A percentile compares a stretch with the other conserved stretches of the same genome.
These are phyloP conservation scores for Mycalesis mineus DNA, from an alignment of 2,888 invertebrate genomes.

Conservation along the genomic window DNA sequence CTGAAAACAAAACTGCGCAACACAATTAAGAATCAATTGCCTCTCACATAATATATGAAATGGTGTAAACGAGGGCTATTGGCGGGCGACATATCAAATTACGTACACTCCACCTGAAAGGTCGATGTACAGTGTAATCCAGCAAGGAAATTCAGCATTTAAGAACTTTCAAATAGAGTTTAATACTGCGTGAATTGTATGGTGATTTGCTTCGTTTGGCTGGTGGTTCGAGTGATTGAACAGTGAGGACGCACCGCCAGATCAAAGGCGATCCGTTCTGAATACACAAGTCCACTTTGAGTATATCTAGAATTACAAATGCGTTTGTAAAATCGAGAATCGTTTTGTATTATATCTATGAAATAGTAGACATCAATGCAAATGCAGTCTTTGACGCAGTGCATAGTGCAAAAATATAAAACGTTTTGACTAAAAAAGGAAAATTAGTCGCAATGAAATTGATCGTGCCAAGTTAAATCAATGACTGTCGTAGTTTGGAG, in stretches of 20 bases:
- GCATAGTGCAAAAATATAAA: neutral
- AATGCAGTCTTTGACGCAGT: neutral
- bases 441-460: no score
- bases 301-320: conserved; percentile 38
- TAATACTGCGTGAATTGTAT: conserved; percentile 7
- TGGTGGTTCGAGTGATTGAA: conserved; percentile 31
- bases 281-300: conserved; percentile 45
- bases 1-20: conserved; percentile 19
- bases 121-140: conserved; percentile 2
- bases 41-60: conserved; percentile 32
- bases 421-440: no score
- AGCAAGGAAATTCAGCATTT: conserved; percentile 14
- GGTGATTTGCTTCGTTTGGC: conserved; percentile 26
- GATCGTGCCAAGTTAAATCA: no score
- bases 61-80: conserved; percentile 37
- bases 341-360: conserved; percentile 18
- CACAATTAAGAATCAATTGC: conserved; percentile 27
- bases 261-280: conserved; percentile 44
- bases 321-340: conserved; percentile 32
- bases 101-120: conserved; percentile 22
- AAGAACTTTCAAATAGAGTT: conserved; percentile 13
- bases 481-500: no score
- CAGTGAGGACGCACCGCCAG: conserved; percentile 42
- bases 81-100: conserved; percentile 36
- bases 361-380: neutral